Conservation (phyloP, 2,797 vertebrate genomes). For the Gila robusta region DNA sequence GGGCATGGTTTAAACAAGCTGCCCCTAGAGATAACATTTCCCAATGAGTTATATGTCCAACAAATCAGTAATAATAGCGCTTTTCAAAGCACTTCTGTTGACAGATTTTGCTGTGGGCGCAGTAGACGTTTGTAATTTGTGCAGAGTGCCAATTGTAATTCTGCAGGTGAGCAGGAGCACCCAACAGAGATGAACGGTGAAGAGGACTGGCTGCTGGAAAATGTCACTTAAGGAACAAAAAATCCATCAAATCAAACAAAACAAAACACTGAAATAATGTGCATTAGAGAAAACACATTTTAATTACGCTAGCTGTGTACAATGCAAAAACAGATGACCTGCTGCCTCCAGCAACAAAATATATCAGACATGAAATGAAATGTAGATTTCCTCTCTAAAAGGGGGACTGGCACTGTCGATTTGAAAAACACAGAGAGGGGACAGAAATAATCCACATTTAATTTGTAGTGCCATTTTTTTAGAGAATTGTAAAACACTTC, state of each 20-base stretch:
- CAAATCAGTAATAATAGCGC: constrained; percentile 13
- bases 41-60: neutral
- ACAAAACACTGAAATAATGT: constrained; percentile 33
- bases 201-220: constrained; percentile 1
- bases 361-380: constrained; percentile 8
- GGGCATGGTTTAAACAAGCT: constrained; percentile 9
- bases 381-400: constrained; percentile 10
- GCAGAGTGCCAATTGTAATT: constrained; percentile 35
- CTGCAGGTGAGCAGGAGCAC: constrained; percentile 29
- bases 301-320: constrained; percentile 16
- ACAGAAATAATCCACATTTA: neutral
- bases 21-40: constrained; percentile 12
- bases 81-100: constrained; percentile 21
- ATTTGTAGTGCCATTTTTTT: neutral
- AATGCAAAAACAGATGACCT: constrained; percentile 11
- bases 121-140: constrained; percentile 28
- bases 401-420: neutral
- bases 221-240: constrained; percentile 35
- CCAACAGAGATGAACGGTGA: constrained; percentile 26
- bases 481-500: neutral
- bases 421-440: neutral
- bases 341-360: constrained; percentile 1
- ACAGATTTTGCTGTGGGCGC: constrained; percentile 30
- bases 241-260: constrained; percentile 1
- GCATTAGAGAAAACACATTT: constrained; percentile 28